A percentile compares a stretch with the other conserved stretches of the same genome.
These are phyloP conservation scores for Drosophila kurseongensis DNA, from an alignment of 1,140 invertebrate genomes.

Conservation along the genomic window DNA sequence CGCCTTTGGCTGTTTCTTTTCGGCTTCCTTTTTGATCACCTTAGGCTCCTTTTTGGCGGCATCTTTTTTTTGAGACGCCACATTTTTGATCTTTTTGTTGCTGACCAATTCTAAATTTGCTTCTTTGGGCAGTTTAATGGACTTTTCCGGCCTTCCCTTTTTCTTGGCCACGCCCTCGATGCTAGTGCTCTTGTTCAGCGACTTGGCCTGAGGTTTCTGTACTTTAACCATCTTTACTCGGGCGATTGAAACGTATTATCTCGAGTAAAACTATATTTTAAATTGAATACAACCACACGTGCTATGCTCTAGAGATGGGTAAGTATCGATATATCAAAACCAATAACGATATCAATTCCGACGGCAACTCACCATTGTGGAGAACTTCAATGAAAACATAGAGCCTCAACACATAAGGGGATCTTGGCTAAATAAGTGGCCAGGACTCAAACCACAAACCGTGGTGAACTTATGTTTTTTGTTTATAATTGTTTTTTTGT, in stretches of 20 bases:
- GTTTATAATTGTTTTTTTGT: too few species aligned
- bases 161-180: slow-evolving; percentile 56
- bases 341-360: too few species aligned
- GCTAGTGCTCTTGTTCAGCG: slow-evolving; percentile 51
- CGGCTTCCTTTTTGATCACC: not conserved
- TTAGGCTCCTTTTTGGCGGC: slow-evolving; percentile 7
- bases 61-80: not conserved
- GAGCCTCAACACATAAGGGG: too few species aligned
- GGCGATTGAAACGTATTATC: not conserved
- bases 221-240: slow-evolving; percentile 65
- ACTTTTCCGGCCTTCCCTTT: slow-evolving; percentile 47
- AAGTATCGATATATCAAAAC: too few species aligned
- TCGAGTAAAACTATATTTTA: slow-evolving; percentile 27
- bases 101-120: slow-evolving; percentile 5
- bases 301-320: not conserved
- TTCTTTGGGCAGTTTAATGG: slow-evolving; percentile 28
- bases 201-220: slow-evolving; percentile 67
- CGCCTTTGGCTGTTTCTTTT: slow-evolving; percentile 22
- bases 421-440: too few species aligned
- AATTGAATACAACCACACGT: slow-evolving; percentile 41
- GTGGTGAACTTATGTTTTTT: not conserved
- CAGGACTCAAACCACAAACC: not conserved
- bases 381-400: too few species aligned
- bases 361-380: too few species aligned
- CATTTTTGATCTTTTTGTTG: slow-evolving; percentile 23